Evolutionary conservation across 2,797 vertebrate genomes (phyloP), one percentile per base, ranked within the genome.

Genomic region (Enteromius viviparus): DNA sequence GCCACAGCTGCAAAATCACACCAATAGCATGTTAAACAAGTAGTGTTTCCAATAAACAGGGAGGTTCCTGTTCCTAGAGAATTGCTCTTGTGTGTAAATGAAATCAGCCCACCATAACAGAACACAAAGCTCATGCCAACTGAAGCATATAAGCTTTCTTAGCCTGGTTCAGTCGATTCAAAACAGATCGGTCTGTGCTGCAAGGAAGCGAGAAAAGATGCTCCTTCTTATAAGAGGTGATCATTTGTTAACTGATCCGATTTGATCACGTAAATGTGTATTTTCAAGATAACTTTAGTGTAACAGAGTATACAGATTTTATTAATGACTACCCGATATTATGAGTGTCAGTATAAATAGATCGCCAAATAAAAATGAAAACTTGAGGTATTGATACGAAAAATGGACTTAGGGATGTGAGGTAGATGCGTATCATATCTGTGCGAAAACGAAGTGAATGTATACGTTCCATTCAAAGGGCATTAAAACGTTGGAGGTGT

Each of bases 131-230:
- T 15, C 19, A 37, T n/a, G 49, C 51, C 71, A 53, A 26, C 58
- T 76, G 75, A 60, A 76, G 37, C 37, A 40, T 55, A 34, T 42
- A 60, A 23, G 49, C 51, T 32, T 69, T 60, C 49, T 80, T 58
- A 53, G 77, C 49, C 42, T 71, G 29, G 21, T 37, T 72, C 23
- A 47, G 58, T 77, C 3, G 4, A 60, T 80, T 55, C 37, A 60
- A 80, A 80, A 32, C 68, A 71, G 17, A 29, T 60, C 17, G 42
- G n/a, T 69, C 4, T 19, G 3, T 10, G 29, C 29, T 17, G 45
- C 21, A 26, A 69, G 6, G 14, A 69, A 65, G 21, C 5, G 29
- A 53, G 29, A 34, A 78, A 26, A 32, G 6, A 65, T 29, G 17
- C 8, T 49, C 26, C 3, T 53, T 53, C n/a, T 55, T 40, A 9